These are phyloP conservation scores for Leptarthrus brevirostris DNA, from an alignment of 2,888 invertebrate species.

Conservation along the genomic window DNA sequence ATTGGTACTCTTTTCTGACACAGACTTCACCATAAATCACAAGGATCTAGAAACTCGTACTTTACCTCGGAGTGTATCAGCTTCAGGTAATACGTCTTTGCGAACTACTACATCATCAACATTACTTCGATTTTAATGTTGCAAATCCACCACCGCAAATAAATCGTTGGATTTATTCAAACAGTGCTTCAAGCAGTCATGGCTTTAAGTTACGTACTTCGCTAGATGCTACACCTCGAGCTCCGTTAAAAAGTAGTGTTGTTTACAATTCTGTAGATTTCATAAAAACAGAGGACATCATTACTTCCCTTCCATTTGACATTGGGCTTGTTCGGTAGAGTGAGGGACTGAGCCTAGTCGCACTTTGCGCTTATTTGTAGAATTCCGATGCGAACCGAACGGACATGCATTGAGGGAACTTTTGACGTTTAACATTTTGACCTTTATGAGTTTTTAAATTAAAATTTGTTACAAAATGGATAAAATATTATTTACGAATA, in stretches of 20 bases:
- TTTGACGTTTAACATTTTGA: too few relatives aligned
- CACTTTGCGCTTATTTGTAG: too few relatives aligned
- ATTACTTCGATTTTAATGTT: conserved; percentile 88
- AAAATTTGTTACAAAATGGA: too few relatives aligned
- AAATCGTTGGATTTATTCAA: conserved; percentile 56
- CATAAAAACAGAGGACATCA: conserved; percentile 92
- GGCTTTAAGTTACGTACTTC: conserved; percentile 59
- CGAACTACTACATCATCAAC: conserved; percentile 69
- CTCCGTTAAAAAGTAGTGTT: conserved; percentile 68
- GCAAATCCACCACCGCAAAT: conserved; percentile 65
- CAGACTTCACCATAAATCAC: conserved; percentile 50
- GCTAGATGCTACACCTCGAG: conserved; percentile 64
- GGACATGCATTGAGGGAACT: too few relatives aligned
- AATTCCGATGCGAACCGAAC: too few relatives aligned
- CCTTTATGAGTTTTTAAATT: too few relatives aligned
- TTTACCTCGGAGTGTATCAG: conserved; percentile 62
- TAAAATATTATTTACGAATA: too few relatives aligned
- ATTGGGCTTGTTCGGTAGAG: too few relatives aligned
- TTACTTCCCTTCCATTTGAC: too few relatives aligned
- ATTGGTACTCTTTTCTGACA: conserved; percentile 61
- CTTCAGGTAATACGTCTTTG: conserved; percentile 56
- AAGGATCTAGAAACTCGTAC: conserved; percentile 62
- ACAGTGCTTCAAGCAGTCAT: conserved; percentile 55
- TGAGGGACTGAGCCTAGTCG: too few relatives aligned
- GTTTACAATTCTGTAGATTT: conserved; percentile 95